Percentiles rank a stretch among this genome's conserved stretches.
phyloP scores from a whole-genome alignment of 2,113 vertebrate species.

The Ornithorhynchus anatinus region DNA sequence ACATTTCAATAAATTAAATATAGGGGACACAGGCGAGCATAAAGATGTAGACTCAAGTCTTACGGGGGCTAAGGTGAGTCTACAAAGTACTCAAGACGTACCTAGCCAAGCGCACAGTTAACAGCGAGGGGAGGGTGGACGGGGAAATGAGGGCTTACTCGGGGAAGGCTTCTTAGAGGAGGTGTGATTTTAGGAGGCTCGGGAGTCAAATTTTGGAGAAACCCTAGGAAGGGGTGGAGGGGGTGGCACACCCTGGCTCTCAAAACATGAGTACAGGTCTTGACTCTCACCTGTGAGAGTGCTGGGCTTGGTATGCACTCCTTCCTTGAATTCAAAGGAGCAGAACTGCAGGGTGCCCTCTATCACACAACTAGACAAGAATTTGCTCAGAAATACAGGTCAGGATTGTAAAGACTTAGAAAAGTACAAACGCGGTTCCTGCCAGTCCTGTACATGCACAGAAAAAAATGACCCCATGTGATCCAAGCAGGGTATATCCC shows the following conservation, averaged over 20 bases:
- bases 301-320: neutral
- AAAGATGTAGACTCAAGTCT: no score
- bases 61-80: no score
- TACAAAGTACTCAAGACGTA: no score
- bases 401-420: neutral
- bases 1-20: no score
- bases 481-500: neutral
- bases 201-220: neutral
- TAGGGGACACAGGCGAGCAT: no score
- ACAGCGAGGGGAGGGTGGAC: no score
- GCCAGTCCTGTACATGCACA: neutral
- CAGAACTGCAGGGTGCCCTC: neutral
- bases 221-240: neutral
- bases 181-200: neutral
- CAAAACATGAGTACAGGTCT: neutral
- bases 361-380: neutral
- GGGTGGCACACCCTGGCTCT: neutral
- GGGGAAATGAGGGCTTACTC: no score
- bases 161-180: neutral
- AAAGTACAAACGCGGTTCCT: neutral
- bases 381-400: neutral
- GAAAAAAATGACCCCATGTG: neutral
- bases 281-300: neutral
- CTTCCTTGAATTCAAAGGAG: neutral
- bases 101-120: no score